A percentile compares a stretch with the other conserved stretches of the same genome.
Conservation (phyloP, 2,888 invertebrate species). For the Scotopteryx bipunctaria region DNA sequence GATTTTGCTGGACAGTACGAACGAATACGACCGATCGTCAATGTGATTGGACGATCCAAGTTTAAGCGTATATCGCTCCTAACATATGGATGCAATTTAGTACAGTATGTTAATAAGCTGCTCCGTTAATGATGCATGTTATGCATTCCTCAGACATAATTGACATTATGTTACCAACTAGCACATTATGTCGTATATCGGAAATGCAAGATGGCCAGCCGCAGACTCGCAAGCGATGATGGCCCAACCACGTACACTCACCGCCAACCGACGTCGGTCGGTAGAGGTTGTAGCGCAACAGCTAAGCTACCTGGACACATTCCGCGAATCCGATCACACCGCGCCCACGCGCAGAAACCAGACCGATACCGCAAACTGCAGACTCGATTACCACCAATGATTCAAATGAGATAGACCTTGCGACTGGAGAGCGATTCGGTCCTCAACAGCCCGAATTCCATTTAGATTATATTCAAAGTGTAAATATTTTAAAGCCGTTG, state of each 20-base stretch:
- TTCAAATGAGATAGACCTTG: slow-evolving; percentile 33
- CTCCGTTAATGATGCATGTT: not conserved
- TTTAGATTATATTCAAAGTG: not conserved
- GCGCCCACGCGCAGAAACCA: slow-evolving; percentile 47
- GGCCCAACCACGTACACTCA: slow-evolving; percentile 44
- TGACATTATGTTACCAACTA: slow-evolving; percentile 14
- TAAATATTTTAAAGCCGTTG: not conserved
- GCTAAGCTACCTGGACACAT: slow-evolving; percentile 42
- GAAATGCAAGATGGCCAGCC: slow-evolving; percentile 40
- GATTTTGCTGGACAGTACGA: not conserved
- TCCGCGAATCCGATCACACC: slow-evolving; percentile 51
- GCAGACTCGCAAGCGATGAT: slow-evolving; percentile 48
- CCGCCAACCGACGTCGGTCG: slow-evolving; percentile 2
- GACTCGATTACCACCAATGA: slow-evolving; percentile 37
- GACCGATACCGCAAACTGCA: slow-evolving; percentile 42
- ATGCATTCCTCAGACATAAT: slow-evolving; percentile 19
- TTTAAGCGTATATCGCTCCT: too few relatives aligned
- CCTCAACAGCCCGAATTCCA: slow-evolving; percentile 4
- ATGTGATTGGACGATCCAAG: too few relatives aligned
- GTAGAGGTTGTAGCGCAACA: slow-evolving; percentile 4
- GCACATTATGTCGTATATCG: slow-evolving; percentile 42
- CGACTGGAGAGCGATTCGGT: slow-evolving; percentile 25
- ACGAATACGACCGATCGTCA: too few relatives aligned
- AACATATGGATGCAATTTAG: too few relatives aligned
- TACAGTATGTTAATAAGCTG: not conserved